Base-by-base conservation (phyloP, 2,797 vertebrate species). In the Enteromius fasciolatus region DNA sequence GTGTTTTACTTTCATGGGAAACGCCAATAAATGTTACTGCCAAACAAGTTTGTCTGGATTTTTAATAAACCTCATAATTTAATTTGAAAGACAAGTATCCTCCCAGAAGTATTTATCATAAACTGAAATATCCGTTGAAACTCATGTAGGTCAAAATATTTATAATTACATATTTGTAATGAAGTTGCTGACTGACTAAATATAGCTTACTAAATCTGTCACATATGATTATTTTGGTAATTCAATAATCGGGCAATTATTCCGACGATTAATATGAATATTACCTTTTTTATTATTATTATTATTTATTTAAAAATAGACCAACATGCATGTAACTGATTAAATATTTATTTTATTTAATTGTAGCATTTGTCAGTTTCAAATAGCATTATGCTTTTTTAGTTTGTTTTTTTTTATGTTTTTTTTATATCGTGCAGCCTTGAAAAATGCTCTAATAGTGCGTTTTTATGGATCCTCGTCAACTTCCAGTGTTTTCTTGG, bases 21-120 rank as follows among this genome's bases (percentile, higher is more conserved):
- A 90, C 91, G 91, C 48, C 87, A 95, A 94, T 95, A 95, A 95
- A 95, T 92, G 93, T 93, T 91, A 90, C 92, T 88, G 88, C 83
- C 88, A 92, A 92, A 91, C 81, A 89, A 28, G 9, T 57, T 20
- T 74, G 44, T 77, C 44, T 83, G 68, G 31, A 75, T 41, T 69
- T 67, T 63, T 72, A 80, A 11, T 64, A 59, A 59, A 41, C 17
- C 31, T 63, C 52, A 20, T 66, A 5, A 7, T 11, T 41, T 50
- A 10, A 52, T 39, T 25, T 39, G 52, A 59, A 59, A 57, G 4
- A 59, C n/a, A 23, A 31, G 28, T 9, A 70, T 48, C 25, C 25
- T 50, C 23, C 25, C 44, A 50, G 9, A 72, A 15, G 11, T n/a
- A 41, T 68, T 63, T 41, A 68, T 23, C 6, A 5, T 25, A 9